Percentiles rank a stretch among this genome's conserved stretches.
Evolutionary conservation across 2,888 invertebrate genomes (phyloP).

Genomic region (Drosophila neonasuta): DNA sequence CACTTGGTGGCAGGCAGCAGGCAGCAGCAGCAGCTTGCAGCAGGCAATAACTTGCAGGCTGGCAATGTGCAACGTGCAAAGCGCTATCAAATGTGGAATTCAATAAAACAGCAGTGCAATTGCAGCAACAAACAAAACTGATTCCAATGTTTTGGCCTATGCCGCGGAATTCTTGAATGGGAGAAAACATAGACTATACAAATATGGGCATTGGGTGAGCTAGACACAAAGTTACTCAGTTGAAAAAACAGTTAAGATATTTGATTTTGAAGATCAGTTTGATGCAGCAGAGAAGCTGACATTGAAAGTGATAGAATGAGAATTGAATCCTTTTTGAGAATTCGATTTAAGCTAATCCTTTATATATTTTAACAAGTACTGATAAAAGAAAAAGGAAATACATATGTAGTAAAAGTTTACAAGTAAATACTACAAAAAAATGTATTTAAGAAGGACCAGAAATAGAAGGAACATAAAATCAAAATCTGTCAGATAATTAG

Average conservation of each 20-base stretch:
- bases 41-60: slow-evolving; percentile 50
- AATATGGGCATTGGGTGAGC: neutral
- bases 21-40: too few relatives aligned
- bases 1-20: neutral
- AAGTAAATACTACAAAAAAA: too few relatives aligned
- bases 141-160: slow-evolving; percentile 29
- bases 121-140: slow-evolving; percentile 19
- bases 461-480: too few relatives aligned
- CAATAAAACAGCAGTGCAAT: slow-evolving; percentile 36
- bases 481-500: too few relatives aligned
- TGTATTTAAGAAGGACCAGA: too few relatives aligned
- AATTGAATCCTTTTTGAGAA: too few relatives aligned
- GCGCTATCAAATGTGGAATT: slow-evolving; percentile 34
- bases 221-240: slow-evolving; percentile 5
- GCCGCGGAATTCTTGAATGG: slow-evolving; percentile 27
- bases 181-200: neutral
- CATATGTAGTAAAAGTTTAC: too few relatives aligned
- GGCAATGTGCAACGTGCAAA: slow-evolving; percentile 10
- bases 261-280: neutral
- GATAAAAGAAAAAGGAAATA: too few relatives aligned
- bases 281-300: too few relatives aligned
- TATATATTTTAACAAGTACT: too few relatives aligned
- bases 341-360: too few relatives aligned
- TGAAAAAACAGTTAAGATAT: neutral
- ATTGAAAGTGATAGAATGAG: too few relatives aligned